phyloP scores from a whole-genome alignment of 2,888 invertebrate species.

The Hofmannophila pseudospretella region DNA sequence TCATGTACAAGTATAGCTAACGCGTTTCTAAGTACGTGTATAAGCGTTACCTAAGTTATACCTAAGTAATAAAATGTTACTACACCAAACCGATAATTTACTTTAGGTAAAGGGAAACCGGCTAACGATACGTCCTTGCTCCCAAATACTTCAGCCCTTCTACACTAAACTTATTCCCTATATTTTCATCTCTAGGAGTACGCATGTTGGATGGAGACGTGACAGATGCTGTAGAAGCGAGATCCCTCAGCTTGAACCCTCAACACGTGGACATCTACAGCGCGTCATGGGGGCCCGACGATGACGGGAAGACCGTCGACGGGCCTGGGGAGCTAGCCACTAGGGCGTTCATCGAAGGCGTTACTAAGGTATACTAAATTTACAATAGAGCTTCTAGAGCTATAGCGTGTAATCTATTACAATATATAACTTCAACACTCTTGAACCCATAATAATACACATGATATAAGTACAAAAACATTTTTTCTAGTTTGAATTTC shows the following conservation, averaged over 20 bases:
- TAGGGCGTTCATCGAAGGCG: constrained; percentile 96
- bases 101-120: too few species aligned
- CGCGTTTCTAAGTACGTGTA: neutral
- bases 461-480: too few species aligned
- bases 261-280: constrained; percentile 99
- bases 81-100: too few species aligned
- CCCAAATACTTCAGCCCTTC: too few species aligned
- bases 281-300: constrained; percentile 99
- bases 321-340: constrained; percentile 97
- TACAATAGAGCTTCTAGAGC: too few species aligned
- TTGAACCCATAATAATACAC: too few species aligned
- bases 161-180: neutral
- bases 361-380: constrained; percentile 88
- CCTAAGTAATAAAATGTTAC: too few species aligned
- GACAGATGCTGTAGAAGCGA: constrained; percentile 98
- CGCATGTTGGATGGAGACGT: constrained; percentile 99
- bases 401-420: too few species aligned
- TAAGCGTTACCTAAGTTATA: too few species aligned
- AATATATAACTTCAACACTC: too few species aligned
- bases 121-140: too few species aligned
- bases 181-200: constrained; percentile 81
- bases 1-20: constrained; percentile 2
- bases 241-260: constrained; percentile 94
- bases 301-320: constrained; percentile 98
- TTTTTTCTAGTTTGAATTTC: too few species aligned